Evolutionary conservation across 2,113 vertebrate species (phyloP).

Genomic region (Promerops cafer): DNA sequence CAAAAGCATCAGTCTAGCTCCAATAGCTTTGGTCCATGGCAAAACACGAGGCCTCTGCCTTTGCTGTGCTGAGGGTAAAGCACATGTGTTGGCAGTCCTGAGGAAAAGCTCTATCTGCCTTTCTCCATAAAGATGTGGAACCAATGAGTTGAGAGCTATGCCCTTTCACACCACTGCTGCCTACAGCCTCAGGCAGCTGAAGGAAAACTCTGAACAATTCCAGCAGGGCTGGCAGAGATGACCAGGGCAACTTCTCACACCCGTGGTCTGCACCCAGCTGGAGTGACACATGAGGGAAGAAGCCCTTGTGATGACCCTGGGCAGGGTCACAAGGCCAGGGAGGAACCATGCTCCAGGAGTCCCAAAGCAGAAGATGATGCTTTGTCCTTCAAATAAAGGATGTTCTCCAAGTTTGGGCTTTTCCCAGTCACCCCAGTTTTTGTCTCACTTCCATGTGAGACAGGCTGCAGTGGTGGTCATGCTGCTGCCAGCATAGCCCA

Average conservation of each 20-base stretch:
- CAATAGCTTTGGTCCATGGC: not conserved
- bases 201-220: not conserved
- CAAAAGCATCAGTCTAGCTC: not conserved
- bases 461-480: not conserved
- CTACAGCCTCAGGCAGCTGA: not conserved
- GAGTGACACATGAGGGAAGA: not conserved
- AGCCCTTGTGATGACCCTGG: not conserved
- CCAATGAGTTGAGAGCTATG: not conserved
- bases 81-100: accelerated
- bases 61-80: not conserved
- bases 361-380: not conserved
- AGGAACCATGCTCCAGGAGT: not conserved
- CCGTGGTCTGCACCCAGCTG: accelerated
- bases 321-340: accelerated
- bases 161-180: not conserved
- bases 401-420: conserved; percentile 1
- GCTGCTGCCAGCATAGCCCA: not conserved
- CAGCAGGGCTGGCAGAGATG: not conserved
- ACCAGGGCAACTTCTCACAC: accelerated
- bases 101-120: not conserved
- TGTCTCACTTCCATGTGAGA: not conserved
- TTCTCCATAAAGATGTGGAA: not conserved
- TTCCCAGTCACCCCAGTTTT: not conserved
- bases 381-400: not conserved
- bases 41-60: not conserved